phyloP scores from a whole-genome alignment of 1,140 invertebrate genomes.

The Penaeus indicus region DNA sequence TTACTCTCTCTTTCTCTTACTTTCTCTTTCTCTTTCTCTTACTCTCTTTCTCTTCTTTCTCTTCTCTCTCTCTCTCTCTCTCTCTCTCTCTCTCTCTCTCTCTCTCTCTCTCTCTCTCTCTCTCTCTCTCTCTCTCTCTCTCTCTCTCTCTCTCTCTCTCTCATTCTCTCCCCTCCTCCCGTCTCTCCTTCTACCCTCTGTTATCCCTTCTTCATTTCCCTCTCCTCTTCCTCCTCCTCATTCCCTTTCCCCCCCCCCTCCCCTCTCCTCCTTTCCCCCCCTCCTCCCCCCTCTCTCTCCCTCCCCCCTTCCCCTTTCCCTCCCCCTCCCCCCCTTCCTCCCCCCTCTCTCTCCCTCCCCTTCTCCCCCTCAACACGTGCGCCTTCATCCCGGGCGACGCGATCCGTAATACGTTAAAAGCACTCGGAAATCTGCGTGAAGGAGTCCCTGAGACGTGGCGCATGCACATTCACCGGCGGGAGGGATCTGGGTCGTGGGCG shows the following conservation, averaged over 20 bases:
- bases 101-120: not conserved
- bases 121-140: not conserved
- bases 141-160: not conserved
- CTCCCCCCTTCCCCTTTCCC: not conserved
- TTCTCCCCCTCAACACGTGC: not conserved
- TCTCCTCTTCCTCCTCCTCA: not conserved
- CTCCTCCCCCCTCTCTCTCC: not conserved
- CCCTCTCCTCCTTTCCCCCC: no score
- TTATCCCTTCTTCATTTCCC: not conserved
- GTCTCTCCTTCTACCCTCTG: not conserved
- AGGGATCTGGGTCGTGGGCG: conserved; percentile 10
- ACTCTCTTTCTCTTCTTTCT: no score
- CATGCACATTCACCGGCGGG: not conserved
- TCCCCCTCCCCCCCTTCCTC: not conserved
- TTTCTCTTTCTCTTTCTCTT: not conserved
- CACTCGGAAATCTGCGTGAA: conserved; percentile 26
- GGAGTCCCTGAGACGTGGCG: conserved; percentile 28
- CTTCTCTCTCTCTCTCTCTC: no score
- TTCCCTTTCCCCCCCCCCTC: not conserved
- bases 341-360: not conserved
- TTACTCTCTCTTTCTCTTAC: not conserved
- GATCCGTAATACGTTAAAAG: conserved; percentile 50
- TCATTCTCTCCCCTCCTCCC: not conserved
- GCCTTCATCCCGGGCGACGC: not conserved
- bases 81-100: not conserved